A percentile compares a stretch with the other conserved stretches of the same genome.
phyloP scores from a whole-genome alignment of 23 tunicate species.

The Trididemnum miniatum region DNA sequence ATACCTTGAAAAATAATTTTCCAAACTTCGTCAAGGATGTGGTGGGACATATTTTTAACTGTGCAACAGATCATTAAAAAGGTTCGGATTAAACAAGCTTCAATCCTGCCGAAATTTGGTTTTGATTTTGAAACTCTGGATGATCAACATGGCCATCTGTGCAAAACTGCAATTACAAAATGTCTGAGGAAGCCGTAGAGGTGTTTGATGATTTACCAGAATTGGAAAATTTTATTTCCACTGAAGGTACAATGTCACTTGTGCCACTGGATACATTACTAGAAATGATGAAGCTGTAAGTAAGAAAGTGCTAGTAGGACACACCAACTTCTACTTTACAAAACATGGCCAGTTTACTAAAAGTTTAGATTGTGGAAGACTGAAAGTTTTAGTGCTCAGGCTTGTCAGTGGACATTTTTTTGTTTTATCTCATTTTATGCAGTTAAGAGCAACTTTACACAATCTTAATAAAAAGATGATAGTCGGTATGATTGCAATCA shows the following conservation, averaged over 20 bases:
- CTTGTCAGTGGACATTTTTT: constrained; percentile 5
- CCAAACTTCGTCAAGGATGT: neutral
- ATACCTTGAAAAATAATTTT: constrained; percentile 2
- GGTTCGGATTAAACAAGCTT: constrained; percentile 10
- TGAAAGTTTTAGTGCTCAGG: neutral
- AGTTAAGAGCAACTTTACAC: neutral
- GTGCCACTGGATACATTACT: neutral
- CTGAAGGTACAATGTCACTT: neutral
- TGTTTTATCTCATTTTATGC: neutral
- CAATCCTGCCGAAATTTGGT: neutral
- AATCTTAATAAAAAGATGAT: too few relatives aligned
- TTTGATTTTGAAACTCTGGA: neutral
- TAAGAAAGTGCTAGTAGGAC: neutral
- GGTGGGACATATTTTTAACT: constrained; percentile 13
- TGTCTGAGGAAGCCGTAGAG: neutral
- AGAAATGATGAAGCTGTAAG: neutral
- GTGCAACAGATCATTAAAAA: constrained; percentile 24
- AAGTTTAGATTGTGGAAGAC: constrained; percentile 16
- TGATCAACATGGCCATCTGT: neutral
- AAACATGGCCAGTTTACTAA: neutral
- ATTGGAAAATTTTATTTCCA: neutral
- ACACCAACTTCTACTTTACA: constrained; percentile 3
- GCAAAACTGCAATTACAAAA: neutral
- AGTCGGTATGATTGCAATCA: too few relatives aligned
- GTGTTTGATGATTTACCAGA: constrained; percentile 16